Conservation (phyloP, 2,113 vertebrate species). For the Sturnira hondurensis region DNA sequence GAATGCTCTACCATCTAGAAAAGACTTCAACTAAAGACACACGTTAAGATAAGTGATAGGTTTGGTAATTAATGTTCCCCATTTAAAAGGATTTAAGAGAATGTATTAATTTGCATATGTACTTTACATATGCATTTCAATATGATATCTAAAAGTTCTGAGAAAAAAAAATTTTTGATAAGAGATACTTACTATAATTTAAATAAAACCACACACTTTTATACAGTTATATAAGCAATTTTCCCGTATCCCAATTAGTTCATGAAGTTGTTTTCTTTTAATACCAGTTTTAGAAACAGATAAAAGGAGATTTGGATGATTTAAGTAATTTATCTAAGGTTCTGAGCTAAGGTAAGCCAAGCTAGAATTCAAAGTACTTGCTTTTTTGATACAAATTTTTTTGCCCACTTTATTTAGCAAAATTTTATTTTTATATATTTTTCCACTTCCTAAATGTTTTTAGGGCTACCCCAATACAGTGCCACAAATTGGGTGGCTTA, state of each 20-base stretch:
- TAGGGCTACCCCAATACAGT: background rate
- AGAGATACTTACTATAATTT: background rate
- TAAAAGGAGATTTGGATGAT: background rate
- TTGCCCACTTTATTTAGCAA: background rate
- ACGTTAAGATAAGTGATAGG: slow-evolving; percentile 3
- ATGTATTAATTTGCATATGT: background rate
- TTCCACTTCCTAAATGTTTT: background rate
- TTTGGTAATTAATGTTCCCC: slow-evolving; percentile 16
- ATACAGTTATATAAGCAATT: background rate
- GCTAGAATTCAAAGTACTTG: background rate
- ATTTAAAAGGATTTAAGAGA: slow-evolving; percentile 5
- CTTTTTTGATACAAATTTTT: background rate
- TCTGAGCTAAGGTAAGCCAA: background rate
- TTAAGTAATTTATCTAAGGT: background rate
- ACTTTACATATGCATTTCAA: background rate
- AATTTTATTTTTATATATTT: background rate
- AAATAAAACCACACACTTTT: background rate
- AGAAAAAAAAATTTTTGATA: background rate
- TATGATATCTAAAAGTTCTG: background rate
- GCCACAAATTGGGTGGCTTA: background rate
- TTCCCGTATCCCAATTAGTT: background rate
- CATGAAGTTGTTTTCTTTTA: background rate
- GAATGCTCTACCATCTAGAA: background rate
- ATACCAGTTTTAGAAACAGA: background rate
- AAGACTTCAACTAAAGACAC: background rate